Evolutionary conservation across 2,888 invertebrate genomes (phyloP).

Genomic region (Actias luna): DNA sequence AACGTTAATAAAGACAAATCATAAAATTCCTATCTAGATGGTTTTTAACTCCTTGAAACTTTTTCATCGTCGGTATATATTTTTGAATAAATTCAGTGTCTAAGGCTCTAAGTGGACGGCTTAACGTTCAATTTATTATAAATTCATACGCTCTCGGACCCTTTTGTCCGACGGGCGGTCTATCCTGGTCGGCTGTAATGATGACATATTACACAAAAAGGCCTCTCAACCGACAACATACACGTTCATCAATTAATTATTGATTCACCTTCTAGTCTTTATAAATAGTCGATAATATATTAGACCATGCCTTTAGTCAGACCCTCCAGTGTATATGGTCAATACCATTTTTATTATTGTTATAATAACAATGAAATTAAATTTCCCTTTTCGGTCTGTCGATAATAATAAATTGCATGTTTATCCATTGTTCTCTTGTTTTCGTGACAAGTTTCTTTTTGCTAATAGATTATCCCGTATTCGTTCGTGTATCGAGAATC

Average conservation of each 20-base stretch:
- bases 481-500: background rate
- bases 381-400: background rate
- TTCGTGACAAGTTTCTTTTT: background rate
- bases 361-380: background rate
- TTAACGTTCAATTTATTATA: constrained; percentile 52
- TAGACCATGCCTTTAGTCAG: background rate
- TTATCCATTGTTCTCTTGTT: background rate
- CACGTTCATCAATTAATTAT: background rate
- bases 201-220: constrained; percentile 13
- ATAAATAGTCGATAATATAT: background rate
- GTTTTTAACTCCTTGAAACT: background rate
- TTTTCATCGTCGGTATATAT: constrained; percentile 26
- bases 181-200: constrained; percentile 20
- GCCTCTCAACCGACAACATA: background rate
- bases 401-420: background rate
- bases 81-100: constrained; percentile 42
- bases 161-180: constrained; percentile 24
- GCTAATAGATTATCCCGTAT: background rate
- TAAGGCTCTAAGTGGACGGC: constrained; percentile 33
- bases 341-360: background rate
- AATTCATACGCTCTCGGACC: constrained; percentile 48
- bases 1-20: too few relatives aligned
- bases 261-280: background rate
- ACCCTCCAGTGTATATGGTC: background rate
- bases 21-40: background rate